Evolutionary conservation across 2,113 vertebrate genomes (phyloP), one percentile per base, ranked within the genome.

Genomic region (Rutilus rutilus): DNA sequence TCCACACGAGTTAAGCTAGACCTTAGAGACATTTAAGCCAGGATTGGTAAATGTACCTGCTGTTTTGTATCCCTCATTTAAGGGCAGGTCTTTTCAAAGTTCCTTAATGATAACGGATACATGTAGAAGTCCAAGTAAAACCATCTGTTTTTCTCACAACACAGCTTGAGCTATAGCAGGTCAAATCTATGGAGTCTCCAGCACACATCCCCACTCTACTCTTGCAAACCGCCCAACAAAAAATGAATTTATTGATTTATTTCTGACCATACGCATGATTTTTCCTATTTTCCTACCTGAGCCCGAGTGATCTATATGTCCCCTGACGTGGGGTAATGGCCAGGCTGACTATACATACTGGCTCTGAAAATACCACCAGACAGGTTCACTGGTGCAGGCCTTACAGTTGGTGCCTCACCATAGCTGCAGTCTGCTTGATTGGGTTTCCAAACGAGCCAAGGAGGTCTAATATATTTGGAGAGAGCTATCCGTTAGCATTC

Each of bases 221-320:
- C 50, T 33, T 50, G 17, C 67, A 6, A 77, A 60, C 54, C 36
- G 30, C 60, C 21, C 33, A 50, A 69, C 39, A 73, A 88, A 12
- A 90, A 90, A 90, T 91, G 89, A 89, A 89, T 30, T 36, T 90
- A 93, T 94, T 88, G 91, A 93, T 94, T 93, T 92, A 64, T 88
- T 78, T 78, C 86, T 67, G 54, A 88, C 86, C 87, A 74, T 69
- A 83, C 64, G 47, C 89, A 86, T 74, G 83, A 77, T 88, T 91
- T 90, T 92, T 85, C 88, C 90, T 84, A 83, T 90, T 91, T 89
- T 89, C 88, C 87, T 89, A 92, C 88, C 92, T 90, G 91, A 92
- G 54, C 87, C n/a, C 47, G 59, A 79, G 71, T 85, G 86, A 87
- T 88, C 83, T 80, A 54, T 90, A 83, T 47, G 14, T 73, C 87